Evolutionary conservation across 2,113 vertebrate genomes (phyloP).

Genomic region (Phrynosoma blainvillii): DNA sequence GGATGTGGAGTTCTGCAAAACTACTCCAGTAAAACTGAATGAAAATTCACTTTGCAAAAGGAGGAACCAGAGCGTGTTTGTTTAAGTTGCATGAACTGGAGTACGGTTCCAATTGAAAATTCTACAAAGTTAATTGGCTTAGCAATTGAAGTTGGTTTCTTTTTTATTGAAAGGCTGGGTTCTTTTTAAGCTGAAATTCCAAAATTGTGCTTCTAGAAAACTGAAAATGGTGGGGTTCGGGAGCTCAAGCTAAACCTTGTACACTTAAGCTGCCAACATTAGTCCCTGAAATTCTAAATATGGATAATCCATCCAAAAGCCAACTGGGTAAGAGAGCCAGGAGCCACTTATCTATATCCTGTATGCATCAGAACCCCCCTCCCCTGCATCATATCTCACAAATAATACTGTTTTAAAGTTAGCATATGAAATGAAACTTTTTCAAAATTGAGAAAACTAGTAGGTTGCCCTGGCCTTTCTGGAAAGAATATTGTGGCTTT

Average conservation of each 20-base stretch:
- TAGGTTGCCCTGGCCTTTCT: not conserved
- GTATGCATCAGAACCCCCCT: not conserved
- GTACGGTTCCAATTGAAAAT: conserved; percentile 20
- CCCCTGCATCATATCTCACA: not conserved
- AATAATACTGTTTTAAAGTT: not conserved
- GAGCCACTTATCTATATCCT: not conserved
- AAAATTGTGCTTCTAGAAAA: conserved; percentile 7
- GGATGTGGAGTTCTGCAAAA: not conserved
- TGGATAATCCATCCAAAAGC: not conserved
- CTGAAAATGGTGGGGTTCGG: not conserved
- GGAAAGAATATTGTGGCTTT: not conserved
- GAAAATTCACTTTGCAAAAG: not conserved
- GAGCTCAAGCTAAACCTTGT: conserved; percentile 3
- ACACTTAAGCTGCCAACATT: not conserved
- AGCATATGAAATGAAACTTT: not conserved
- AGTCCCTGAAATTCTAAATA: not conserved
- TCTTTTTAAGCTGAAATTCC: conserved; percentile 11
- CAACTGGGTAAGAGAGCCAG: not conserved
- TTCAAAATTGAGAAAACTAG: not conserved
- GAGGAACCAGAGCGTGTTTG: not conserved
- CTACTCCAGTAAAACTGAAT: not conserved
- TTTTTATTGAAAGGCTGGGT: not conserved
- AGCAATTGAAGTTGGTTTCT: not conserved
- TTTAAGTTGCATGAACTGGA: conserved; percentile 1
- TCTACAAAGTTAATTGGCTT: not conserved